Conservation (phyloP, 1,140 invertebrate species). For the Euborellia annulipes region DNA sequence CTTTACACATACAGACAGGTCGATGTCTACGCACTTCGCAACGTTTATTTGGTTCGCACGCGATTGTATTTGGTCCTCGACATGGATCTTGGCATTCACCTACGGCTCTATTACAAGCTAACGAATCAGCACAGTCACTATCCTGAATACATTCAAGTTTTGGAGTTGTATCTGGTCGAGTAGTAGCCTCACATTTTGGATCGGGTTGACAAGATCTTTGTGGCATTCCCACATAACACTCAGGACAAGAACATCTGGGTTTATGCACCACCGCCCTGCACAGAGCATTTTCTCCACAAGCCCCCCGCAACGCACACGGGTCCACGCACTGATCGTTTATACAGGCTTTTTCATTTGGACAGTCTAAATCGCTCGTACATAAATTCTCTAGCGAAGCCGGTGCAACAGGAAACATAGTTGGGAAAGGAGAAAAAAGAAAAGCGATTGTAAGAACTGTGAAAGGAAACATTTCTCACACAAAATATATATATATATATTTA, state of each 20-base stretch:
- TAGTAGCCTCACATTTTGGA: slow-evolving; percentile 43
- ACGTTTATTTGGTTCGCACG: slow-evolving; percentile 62
- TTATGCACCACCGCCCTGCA: slow-evolving; percentile 69
- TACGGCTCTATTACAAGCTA: slow-evolving; percentile 48
- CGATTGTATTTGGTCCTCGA: slow-evolving; percentile 32
- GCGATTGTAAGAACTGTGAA: slow-evolving; percentile 56
- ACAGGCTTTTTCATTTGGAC: slow-evolving; percentile 79
- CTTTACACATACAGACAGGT: slow-evolving; percentile 74
- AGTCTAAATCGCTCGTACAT: slow-evolving; percentile 79
- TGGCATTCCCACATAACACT: slow-evolving; percentile 70
- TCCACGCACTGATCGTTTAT: slow-evolving; percentile 72
- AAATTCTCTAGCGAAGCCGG: slow-evolving; percentile 50
- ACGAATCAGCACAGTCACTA: slow-evolving; percentile 11
- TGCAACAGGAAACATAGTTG: slow-evolving; percentile 8
- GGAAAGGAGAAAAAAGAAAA: slow-evolving; percentile 37
- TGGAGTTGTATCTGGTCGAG: slow-evolving; percentile 10
- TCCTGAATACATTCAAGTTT: slow-evolving; percentile 6
- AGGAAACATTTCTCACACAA: slow-evolving; percentile 56
- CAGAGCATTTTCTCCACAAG: slow-evolving; percentile 75
- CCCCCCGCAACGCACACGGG: slow-evolving; percentile 70
- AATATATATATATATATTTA: slow-evolving; percentile 18
- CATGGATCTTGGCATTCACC: slow-evolving; percentile 69
- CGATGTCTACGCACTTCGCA: slow-evolving; percentile 74
- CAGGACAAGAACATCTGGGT: slow-evolving; percentile 69
- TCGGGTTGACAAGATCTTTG: slow-evolving; percentile 57